Evolutionary conservation across 2,113 vertebrate species (phyloP).

Genomic region (Elanoides forficatus): DNA sequence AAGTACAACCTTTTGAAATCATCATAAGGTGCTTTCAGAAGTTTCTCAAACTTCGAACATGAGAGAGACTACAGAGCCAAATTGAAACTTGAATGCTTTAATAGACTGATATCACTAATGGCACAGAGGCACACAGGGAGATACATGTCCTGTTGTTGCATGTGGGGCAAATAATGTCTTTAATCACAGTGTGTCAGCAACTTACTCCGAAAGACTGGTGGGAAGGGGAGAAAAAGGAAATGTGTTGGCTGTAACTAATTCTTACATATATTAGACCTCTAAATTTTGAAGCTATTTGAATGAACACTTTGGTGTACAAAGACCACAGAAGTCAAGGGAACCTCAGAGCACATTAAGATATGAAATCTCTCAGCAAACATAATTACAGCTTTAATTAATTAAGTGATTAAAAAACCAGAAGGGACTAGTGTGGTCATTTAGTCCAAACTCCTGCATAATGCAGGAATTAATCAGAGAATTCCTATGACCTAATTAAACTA

Average conservation of each 20-base stretch:
- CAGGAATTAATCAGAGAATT: neutral
- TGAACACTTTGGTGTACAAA: neutral
- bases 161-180: neutral
- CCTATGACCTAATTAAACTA: neutral
- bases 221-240: neutral
- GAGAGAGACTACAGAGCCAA: too few relatives aligned
- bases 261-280: neutral
- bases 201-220: neutral
- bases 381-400: constrained; percentile 23
- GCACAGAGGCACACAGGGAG: neutral
- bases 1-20: neutral
- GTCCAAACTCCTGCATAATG: neutral
- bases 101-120: neutral
- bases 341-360: neutral
- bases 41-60: neutral
- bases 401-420: neutral
- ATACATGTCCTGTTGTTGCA: neutral
- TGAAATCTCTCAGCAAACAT: neutral
- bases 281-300: neutral
- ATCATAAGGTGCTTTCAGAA: neutral
- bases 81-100: neutral
- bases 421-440: neutral
- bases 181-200: neutral
- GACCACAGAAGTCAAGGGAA: neutral
- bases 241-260: neutral